phyloP scores from a whole-genome alignment of 2,113 vertebrate genomes.

The Ivindomyrus marchei region DNA sequence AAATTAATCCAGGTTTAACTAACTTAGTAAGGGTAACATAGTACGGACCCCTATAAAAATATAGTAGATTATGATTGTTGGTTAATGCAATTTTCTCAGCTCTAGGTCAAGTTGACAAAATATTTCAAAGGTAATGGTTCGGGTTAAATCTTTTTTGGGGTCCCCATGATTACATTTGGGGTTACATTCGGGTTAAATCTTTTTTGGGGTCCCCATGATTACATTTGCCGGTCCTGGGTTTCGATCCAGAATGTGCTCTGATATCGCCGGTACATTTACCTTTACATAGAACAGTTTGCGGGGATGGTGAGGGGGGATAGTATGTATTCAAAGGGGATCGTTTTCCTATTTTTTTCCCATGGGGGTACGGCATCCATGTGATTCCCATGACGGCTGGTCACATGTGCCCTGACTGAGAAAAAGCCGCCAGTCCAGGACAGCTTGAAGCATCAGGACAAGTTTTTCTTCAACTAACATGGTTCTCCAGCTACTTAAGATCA shows the following conservation, averaged over 20 bases:
- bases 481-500: not conserved
- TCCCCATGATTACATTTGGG: not conserved
- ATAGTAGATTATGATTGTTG: not conserved
- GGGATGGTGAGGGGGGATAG: not conserved
- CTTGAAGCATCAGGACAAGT: not conserved
- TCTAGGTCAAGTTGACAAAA: not conserved
- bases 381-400: not conserved
- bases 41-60: not conserved
- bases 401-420: not conserved
- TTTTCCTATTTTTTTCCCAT: not conserved
- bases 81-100: not conserved
- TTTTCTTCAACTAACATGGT: not conserved
- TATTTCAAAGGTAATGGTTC: not conserved
- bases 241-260: not conserved
- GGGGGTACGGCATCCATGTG: not conserved
- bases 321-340: not conserved
- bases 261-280: not conserved
- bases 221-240: not conserved
- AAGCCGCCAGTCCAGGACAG: not conserved
- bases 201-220: not conserved
- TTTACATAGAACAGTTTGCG: not conserved
- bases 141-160: not conserved
- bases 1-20: not conserved
- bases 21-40: not conserved
- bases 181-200: not conserved